Conservation (phyloP, 2,113 vertebrate genomes). For the Tychaedon coryphoeus region DNA sequence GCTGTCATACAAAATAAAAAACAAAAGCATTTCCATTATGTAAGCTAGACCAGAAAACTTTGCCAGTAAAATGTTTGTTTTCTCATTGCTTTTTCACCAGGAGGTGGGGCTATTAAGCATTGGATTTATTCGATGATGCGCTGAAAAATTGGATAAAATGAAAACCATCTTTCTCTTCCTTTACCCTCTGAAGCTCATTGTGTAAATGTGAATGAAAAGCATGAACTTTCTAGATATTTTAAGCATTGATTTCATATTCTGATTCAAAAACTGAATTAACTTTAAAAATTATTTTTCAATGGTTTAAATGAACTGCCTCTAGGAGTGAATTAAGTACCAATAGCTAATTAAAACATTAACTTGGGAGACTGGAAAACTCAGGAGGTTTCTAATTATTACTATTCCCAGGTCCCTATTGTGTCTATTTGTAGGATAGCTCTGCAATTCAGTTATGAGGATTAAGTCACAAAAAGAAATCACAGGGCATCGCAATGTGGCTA, state of each 20-base stretch:
- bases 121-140: neutral
- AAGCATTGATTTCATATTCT: neutral
- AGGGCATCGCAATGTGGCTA: neutral
- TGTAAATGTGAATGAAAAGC: neutral
- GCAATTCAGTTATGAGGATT: neutral
- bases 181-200: neutral
- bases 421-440: constrained; percentile 27
- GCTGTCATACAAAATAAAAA: neutral
- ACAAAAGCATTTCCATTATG: neutral
- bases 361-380: constrained; percentile 26
- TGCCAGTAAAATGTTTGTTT: neutral
- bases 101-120: constrained; percentile 64
- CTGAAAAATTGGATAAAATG: neutral
- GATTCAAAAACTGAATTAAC: neutral
- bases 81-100: constrained; percentile 14
- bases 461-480: constrained; percentile 25
- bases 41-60: neutral
- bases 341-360: constrained; percentile 61
- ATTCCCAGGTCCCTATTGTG: constrained; percentile 17
- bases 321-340: constrained; percentile 14
- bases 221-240: constrained; percentile 8
- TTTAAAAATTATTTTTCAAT: neutral
- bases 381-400: constrained; percentile 52
- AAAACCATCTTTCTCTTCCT: neutral
- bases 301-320: constrained; percentile 3